Evolutionary conservation across 2,113 vertebrate species (phyloP).

Genomic region (Brachypodius melanocephalos): DNA sequence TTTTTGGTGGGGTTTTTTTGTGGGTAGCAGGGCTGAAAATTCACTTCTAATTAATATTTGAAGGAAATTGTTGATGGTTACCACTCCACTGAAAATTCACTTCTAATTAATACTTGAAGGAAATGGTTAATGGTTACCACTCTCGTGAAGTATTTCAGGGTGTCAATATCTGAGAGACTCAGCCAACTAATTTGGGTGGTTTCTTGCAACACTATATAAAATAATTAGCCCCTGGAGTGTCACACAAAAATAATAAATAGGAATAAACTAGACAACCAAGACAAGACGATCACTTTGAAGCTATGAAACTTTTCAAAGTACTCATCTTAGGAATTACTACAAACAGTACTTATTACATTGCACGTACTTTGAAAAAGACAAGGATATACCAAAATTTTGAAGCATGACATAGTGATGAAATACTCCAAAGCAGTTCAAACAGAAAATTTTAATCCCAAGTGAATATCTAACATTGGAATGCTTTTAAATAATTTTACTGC

Average conservation of each 20-base stretch:
- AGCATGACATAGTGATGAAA: neutral
- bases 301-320: neutral
- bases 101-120: neutral
- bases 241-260: neutral
- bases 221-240: neutral
- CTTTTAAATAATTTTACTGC: neutral
- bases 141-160: neutral
- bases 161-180: neutral
- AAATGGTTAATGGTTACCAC: neutral
- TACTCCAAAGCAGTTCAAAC: neutral
- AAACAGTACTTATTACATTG: neutral
- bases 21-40: neutral
- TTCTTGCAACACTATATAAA: neutral
- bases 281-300: neutral
- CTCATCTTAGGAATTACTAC: neutral
- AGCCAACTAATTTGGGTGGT: neutral
- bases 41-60: neutral
- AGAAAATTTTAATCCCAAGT: neutral
- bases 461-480: neutral
- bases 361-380: neutral
- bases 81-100: neutral
- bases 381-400: neutral
- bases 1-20: neutral
- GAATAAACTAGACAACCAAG: neutral
- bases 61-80: neutral